Base-by-base conservation (phyloP, 2,888 invertebrate species). In the Dasypogon diadema region DNA sequence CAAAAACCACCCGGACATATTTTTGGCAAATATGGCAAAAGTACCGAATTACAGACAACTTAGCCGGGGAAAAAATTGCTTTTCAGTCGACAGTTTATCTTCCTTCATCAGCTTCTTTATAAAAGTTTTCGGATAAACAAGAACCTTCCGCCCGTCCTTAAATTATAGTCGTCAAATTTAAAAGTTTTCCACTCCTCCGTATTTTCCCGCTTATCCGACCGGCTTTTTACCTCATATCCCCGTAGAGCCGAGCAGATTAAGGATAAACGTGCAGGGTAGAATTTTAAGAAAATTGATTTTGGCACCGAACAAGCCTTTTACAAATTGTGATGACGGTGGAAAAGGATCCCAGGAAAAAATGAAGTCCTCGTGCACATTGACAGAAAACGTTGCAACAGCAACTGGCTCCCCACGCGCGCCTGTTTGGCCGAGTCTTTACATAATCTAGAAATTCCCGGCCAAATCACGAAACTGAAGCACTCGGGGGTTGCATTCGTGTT, bases 31-130 rank as follows among this genome's bases (percentile, higher is more conserved):
- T 60, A 60, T 60, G 37, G 37, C 60, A 60, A 60, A 60, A 60
- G 26, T 60, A 37, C 37, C 18, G 37, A 60, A 60, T 37, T 60
- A 60, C 37, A 34, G 37, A 42, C 34, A 34, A 30, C 12, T 37
- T 26, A 21, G 16, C 18, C 60, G 18, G 30, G 34, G 18, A 60
- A 37, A 42, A n/a, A 60, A 60, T 60, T 37, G 10, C 60, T 37
- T 60, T 60, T 60, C 60, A 68, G 48, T 14, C 68, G 68, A 48
- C 68, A 51, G 68, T 68, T 68, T 68, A 68, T 68, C 68, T 68
- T 68, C 48, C 26, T 68, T 51, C 68, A 68, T 68, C 68, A 68
- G 68, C 16, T 46, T 68, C 51, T 51, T 68, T 68, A 68, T 68
- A 68, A 48, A 68, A 68, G 30, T 68, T 65, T 65, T 65, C 42